Percentiles rank a stretch among this genome's conserved stretches.
Conservation (phyloP, 2,113 vertebrate species). For the Physeter macrocephalus region DNA sequence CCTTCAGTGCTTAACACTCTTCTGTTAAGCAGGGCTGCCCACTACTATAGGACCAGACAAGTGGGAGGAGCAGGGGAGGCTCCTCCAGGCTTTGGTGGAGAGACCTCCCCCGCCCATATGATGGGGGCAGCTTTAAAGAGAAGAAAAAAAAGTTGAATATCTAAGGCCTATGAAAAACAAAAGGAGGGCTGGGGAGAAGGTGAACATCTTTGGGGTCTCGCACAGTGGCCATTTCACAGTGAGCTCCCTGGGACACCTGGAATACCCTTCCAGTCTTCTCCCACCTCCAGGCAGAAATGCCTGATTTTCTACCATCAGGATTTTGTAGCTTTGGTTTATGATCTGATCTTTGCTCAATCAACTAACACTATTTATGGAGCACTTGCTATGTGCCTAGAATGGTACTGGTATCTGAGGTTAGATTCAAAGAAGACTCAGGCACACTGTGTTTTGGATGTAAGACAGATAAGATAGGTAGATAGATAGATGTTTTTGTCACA, state of each 20-base stretch:
- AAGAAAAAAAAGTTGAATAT: neutral
- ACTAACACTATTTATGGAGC: neutral
- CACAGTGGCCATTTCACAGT: neutral
- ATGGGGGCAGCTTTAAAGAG: neutral
- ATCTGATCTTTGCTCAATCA: neutral
- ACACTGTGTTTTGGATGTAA: neutral
- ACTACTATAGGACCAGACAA: neutral
- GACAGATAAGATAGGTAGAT: neutral
- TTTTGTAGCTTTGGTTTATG: neutral
- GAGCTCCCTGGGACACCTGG: neutral
- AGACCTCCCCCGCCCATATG: neutral
- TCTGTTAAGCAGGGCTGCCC: neutral
- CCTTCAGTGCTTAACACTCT: too few relatives aligned
- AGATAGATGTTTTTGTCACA: neutral
- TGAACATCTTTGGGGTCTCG: neutral
- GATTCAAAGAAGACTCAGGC: neutral
- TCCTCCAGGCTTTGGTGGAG: neutral
- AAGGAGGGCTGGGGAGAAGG: neutral
- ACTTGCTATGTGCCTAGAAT: neutral
- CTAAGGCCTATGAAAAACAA: neutral
- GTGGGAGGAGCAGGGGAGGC: neutral
- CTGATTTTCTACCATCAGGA: neutral
- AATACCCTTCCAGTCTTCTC: neutral
- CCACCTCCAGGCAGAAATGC: neutral
- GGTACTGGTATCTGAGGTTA: too few relatives aligned